phyloP scores from a whole-genome alignment of 2,113 vertebrate genomes.

The Lasiurus cinereus region DNA sequence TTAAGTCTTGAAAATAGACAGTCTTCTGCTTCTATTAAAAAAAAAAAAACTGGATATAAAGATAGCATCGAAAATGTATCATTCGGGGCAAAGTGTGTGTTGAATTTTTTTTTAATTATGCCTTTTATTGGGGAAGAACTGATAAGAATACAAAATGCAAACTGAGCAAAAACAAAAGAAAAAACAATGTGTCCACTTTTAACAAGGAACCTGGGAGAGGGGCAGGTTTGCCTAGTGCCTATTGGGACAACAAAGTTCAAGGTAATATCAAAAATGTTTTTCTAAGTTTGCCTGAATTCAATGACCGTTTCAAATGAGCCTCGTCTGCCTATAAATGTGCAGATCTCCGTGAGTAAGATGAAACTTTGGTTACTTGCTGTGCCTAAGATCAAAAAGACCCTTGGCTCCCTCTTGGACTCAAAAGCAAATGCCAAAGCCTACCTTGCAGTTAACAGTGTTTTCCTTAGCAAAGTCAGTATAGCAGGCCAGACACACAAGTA shows the following conservation, averaged over 20 bases:
- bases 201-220: not conserved
- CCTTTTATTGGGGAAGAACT: not conserved
- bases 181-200: not conserved
- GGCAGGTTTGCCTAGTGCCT: not conserved
- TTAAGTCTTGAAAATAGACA: constrained; percentile 46
- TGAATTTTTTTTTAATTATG: not conserved
- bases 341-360: not conserved
- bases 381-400: not conserved
- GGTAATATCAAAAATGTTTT: not conserved
- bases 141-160: not conserved
- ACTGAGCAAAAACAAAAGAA: not conserved
- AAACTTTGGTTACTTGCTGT: not conserved
- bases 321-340: not conserved
- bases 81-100: not conserved
- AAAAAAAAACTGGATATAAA: not conserved
- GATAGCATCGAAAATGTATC: not conserved
- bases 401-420: not conserved
- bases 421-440: constrained; percentile 21
- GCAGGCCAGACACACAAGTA: not conserved
- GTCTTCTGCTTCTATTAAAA: not conserved
- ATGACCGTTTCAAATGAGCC: not conserved
- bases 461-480: not conserved
- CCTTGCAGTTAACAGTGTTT: not conserved
- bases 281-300: not conserved
- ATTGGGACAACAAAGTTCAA: constrained; percentile 10